Base-by-base conservation (phyloP, 2,888 invertebrate species). In the Heliconius ethilla region DNA sequence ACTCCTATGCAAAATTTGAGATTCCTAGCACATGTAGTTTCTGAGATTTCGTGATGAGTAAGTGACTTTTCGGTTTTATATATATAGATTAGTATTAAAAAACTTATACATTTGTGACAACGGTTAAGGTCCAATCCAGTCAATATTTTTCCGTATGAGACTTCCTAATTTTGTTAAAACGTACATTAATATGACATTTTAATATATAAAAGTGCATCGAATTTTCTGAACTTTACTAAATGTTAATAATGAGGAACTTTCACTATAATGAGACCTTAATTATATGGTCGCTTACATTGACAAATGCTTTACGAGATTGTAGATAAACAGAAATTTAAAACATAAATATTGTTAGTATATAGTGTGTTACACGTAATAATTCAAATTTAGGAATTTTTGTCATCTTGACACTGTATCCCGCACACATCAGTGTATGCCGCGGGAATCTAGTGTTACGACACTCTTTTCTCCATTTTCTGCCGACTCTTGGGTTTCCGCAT, bases 211-310 rank as follows among this genome's bases (percentile, higher is more conserved):
- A 37, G n/a, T 33, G 29, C 29, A 37, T 59, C 0, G 33, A 9
- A 72, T 59, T 59, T 59, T 59, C n/a, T 59, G 72, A 72, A 33
- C 55, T 59, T n/a, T 55, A 37, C 33, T n/a, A 25, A 72, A 59
- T 59, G 59, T 33, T 9, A 72, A 72, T 33, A 72, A 59, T 72
- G 59, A 72, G 33, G n/a, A 72, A 72, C 72, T 72, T 72, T 72
- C 72, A 33, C 72, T 72, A 15, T 72, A 59, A 72, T 72, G 13
- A 59, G 37, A 37, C 25, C 72, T 59, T 72, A 90, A 92, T 92
- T 92, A 89, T 89, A 91, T 88, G 92, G 87, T 91, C 87, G 86
- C 86, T 87, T 88, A 86, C 83, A 80, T 83, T 74, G 80, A 80
- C 77, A 83, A 85, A 86, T 84, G 80, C 82, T 76, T 78, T 80